phyloP scores from a whole-genome alignment of 64 coral and sea anemone species.

The Montipora foliosa region DNA sequence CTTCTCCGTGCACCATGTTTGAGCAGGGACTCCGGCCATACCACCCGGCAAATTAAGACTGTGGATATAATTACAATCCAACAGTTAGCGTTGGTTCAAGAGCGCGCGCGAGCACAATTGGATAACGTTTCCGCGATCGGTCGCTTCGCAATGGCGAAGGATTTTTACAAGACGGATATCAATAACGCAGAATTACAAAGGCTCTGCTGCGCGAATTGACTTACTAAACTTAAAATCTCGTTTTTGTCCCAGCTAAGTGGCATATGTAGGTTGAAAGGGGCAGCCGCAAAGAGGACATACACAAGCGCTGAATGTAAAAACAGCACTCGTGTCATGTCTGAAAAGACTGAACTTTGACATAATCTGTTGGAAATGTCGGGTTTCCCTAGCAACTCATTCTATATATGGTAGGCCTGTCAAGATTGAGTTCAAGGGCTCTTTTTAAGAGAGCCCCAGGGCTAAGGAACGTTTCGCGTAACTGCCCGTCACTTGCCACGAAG shows the following conservation, averaged over 20 bases:
- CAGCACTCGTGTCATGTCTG: slow-evolving; percentile 97
- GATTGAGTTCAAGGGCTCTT: slow-evolving; percentile 85
- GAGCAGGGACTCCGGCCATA: slow-evolving; percentile 55
- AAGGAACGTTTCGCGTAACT: slow-evolving; percentile 69
- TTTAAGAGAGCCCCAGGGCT: slow-evolving; percentile 72
- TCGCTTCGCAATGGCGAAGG: slow-evolving; percentile 27
- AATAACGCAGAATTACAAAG: background rate
- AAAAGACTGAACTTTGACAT: slow-evolving; percentile 99
- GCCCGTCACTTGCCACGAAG: slow-evolving; percentile 53
- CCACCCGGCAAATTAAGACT: slow-evolving; percentile 71
- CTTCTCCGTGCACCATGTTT: slow-evolving; percentile 58
- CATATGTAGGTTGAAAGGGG: background rate
- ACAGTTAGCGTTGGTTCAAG: slow-evolving; percentile 73
- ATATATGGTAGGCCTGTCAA: slow-evolving; percentile 97
- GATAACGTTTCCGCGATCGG: slow-evolving; percentile 62
- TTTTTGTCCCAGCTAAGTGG: slow-evolving; percentile 35
- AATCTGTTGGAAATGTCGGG: slow-evolving; percentile 98
- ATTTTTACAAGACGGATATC: slow-evolving; percentile 1
- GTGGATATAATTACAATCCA: slow-evolving; percentile 72
- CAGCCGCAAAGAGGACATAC: slow-evolving; percentile 36
- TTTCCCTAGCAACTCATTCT: slow-evolving; percentile 87
- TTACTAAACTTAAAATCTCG: slow-evolving; percentile 67
- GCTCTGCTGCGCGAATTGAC: background rate
- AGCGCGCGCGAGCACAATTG: slow-evolving; percentile 72
- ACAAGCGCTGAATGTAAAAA: slow-evolving; percentile 86